Evolutionary conservation across 2,888 invertebrate genomes (phyloP), one percentile per base, ranked within the genome.

Genomic region (Nemurella pictetii): DNA sequence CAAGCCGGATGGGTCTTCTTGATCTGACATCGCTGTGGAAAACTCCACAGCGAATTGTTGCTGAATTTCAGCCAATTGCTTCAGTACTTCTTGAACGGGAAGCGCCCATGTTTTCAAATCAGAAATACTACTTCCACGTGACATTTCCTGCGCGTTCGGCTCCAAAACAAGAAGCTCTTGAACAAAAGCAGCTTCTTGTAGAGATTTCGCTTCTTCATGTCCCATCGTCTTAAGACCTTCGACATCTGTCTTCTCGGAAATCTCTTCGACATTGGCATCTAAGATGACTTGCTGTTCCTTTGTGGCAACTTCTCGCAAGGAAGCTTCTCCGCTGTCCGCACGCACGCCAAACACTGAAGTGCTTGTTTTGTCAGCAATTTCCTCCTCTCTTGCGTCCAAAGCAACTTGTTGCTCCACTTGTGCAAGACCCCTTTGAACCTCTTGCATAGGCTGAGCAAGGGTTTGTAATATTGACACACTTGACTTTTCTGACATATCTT

Each of bases 81-180:
- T 89, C 89, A 92, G 92, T 72, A 92, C 89, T 86, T 92, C 91
- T 89, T 92, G 92, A 74, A 92, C 91, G 9, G 92, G 91, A 30
- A 90, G 90, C 0, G 88, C 85, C 12, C 86, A 85, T 0, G 86
- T 85, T 36, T 85, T 55, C n/a, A 87, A 77, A 28, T 81, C 74
- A 78, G 82, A 82, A 27, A 78, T 29, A 12, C 30, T 26, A 83
- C 83, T 30, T 12, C 28, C 27, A 27, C 80, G 80, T 7, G 85
- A 80, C 32, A 82, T 15, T n/a, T 32, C 80, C 20, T 75, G 80
- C 0, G 27, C 25, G 25, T 74, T 36, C 25, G 83, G 84, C 15
- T 86, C 86, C 25, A 81, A 15, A 27, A 85, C 72, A 20, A 84
- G 28, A 32, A 78, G 83, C 26, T 74, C 83, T 26, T 85, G 74